Evolutionary conservation across 2,113 vertebrate genomes (phyloP).

Genomic region (Progne subis): DNA sequence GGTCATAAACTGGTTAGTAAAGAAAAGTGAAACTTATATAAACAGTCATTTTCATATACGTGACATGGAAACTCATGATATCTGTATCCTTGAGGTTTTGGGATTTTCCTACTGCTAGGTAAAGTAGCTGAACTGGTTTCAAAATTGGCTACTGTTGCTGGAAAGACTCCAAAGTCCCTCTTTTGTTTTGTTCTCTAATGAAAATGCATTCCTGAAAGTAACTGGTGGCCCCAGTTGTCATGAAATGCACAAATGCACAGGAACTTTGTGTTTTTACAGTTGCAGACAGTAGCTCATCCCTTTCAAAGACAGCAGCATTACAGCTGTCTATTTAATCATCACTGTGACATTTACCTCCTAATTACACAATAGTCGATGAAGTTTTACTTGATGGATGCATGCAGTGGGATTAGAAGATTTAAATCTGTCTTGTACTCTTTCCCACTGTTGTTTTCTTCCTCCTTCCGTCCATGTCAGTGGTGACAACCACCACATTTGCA

Average conservation of each 20-base stretch:
- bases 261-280: background rate
- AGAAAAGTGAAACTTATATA: background rate
- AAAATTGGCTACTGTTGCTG: background rate
- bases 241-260: background rate
- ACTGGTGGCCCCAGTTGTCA: background rate
- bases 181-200: background rate
- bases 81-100: background rate
- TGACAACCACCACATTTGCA: background rate
- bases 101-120: background rate
- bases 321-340: background rate
- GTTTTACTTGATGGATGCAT: background rate
- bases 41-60: background rate
- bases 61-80: background rate
- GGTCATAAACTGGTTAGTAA: slow-evolving; percentile 82
- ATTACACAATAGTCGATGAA: background rate
- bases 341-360: background rate
- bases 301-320: background rate
- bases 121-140: background rate
- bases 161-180: background rate
- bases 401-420: background rate
- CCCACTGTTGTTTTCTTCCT: background rate
- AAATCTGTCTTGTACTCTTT: background rate
- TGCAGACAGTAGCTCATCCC: background rate
- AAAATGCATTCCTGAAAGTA: background rate
- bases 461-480: background rate